Evolutionary conservation across 2,113 vertebrate species (phyloP), one percentile per base, ranked within the genome.

Genomic region (Oreotragus oreotragus): DNA sequence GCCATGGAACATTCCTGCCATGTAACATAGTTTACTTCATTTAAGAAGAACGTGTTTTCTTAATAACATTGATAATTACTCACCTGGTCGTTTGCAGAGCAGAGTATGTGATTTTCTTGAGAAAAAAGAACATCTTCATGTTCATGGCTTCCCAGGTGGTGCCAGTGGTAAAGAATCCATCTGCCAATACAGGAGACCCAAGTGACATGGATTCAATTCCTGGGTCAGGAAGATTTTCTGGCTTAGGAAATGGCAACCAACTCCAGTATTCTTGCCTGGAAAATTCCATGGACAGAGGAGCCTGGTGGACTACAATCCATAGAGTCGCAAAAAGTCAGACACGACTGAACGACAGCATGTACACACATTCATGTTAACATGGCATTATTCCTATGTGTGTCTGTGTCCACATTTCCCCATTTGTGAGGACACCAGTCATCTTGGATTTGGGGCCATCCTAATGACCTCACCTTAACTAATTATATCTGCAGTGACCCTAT

Each of bases 21-120:
- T 28, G 7, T 53, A 39, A 70, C 33, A 21, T 27, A 53, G 27
- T 55, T 55, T 11, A 17, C 51, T 66, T 62, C 28, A 28, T 79
- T 77, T 73, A 84, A 57, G 47, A n/a, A 79, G 62, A 33, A 19
- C 30, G 13, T 21, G 27, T 70, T 83, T 43, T 23, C 51, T 83
- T 58, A 58, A 45, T 43, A 66, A 55, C 43, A 51, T n/a, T 53
- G 87, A 33, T 90, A 62, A 90, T 90, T 64, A 73, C 23, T 64
- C 30, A 85, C 45, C 36, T 47, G 14, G 57, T 79, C 25, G 2
- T 64, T 47, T 91, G 21, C n/a, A 62, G 15, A 88, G 28, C 47
- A 94, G 36, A 30, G 16, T 5, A 36, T n/a, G 16, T 27, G 36
- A 30, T 57, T 91, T 85, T 85, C 28, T 95, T 39, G 30, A 91